These are phyloP conservation scores for Periparus ater DNA, from an alignment of 2,797 vertebrate species.

Conservation along the genomic window DNA sequence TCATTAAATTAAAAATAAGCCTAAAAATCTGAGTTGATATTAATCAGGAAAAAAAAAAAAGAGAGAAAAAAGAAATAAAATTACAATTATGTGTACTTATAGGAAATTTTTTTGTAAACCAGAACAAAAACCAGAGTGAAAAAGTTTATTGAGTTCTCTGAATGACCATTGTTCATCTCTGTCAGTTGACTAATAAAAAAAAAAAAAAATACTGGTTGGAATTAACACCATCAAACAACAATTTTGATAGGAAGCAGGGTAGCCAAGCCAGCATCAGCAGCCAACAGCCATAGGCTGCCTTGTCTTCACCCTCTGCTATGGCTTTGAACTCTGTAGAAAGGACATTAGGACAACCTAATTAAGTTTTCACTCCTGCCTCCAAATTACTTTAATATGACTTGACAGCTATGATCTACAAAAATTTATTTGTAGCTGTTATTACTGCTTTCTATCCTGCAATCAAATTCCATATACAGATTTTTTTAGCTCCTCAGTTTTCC, in stretches of 20 bases:
- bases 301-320: neutral
- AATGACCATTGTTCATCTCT: neutral
- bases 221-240: neutral
- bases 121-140: neutral
- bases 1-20: conserved; percentile 50
- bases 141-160: neutral
- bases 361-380: neutral
- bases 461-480: neutral
- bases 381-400: neutral
- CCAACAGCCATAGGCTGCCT: fast-evolving
- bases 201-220: neutral
- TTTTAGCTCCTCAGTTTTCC: neutral
- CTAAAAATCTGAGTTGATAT: conserved; percentile 3
- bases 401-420: neutral
- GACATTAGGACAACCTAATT: neutral
- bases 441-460: neutral
- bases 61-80: neutral
- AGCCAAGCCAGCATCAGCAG: neutral
- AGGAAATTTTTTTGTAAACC: neutral
- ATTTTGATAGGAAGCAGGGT: neutral
- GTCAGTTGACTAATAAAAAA: neutral
- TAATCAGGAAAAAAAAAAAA: neutral
- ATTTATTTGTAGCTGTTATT: neutral
- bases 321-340: neutral
- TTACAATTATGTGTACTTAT: neutral